Evolutionary conservation across 2,888 invertebrate species (phyloP), one percentile per base, ranked within the genome.

Genomic region (Mellilla xanthometata): DNA sequence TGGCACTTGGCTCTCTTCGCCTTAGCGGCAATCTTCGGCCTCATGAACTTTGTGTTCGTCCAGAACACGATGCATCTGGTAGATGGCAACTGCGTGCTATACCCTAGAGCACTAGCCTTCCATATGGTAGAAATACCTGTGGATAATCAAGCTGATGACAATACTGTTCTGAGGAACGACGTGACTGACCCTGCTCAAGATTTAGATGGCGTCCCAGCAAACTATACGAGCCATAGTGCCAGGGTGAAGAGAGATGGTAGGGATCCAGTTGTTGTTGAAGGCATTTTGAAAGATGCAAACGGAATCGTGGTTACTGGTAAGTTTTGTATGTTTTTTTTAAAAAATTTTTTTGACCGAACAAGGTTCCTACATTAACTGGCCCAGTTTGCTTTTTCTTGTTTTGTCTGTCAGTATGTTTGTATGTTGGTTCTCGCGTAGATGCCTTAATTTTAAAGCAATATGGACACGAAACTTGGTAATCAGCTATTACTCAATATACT

Each of bases 11-110:
- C 80, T 39, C 49, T 88, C 1, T 89, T 68, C 60, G 55, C 72
- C 1, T 54, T 73, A 2, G 84, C 85, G 1, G 85, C 76, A 33
- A 51, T 80, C 41, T 84, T 77, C 44, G 86, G 88, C 13, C 63
- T 86, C 13, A 54, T 76, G 36, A 88, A 88, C 58, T 88, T 81
- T 54, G 66, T 80, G n/a, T 80, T 84, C 38, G 64, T 88, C 1
- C 78, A 78, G 48, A 76, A 79, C 32, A 70, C 87, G 0, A 83
- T 76, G 81, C 61, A 72, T 3, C 31, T 88, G 42, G 76, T 85
- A 0, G 70, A 72, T 32, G 55, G 72, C 39, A 74, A 83, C 52
- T 89, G 89, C 51, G 64, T 87, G 0, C 47, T 88, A 2, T 77
- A 61, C 29, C 85, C 88, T 1, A 58, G 82, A 2, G 28, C 68